A percentile compares a stretch with the other conserved stretches of the same genome.
Evolutionary conservation across 2,113 vertebrate species (phyloP).

Genomic region (Poecile atricapillus): DNA sequence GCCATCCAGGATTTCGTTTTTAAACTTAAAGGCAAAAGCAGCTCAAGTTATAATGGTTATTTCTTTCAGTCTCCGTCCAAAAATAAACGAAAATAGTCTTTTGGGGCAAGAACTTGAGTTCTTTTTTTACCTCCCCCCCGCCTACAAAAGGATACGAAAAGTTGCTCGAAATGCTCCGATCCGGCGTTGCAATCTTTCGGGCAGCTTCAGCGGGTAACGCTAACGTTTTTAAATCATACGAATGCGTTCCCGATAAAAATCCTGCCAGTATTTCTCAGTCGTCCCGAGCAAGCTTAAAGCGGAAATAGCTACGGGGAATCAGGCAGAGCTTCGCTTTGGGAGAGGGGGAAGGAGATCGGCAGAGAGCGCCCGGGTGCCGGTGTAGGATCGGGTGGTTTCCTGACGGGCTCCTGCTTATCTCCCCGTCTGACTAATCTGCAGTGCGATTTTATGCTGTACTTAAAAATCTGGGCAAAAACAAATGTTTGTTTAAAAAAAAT

Average conservation of each 20-base stretch:
- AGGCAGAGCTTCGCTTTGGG: not conserved
- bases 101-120: not conserved
- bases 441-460: not conserved
- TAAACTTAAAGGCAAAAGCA: not conserved
- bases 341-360: not conserved
- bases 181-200: not conserved
- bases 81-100: not conserved
- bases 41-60: accelerated
- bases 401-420: not conserved
- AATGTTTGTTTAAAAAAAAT: constrained; percentile 48
- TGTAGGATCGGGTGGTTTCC: not conserved
- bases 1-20: not conserved
- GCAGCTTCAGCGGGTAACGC: not conserved
- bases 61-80: not conserved
- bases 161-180: not conserved
- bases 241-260: not conserved
- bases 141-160: not conserved
- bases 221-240: not conserved
- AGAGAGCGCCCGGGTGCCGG: not conserved
- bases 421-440: not conserved
- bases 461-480: constrained; percentile 39
- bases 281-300: not conserved
- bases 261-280: not conserved
- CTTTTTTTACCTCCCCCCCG: not conserved
- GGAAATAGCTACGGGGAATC: not conserved